Base-by-base conservation (phyloP, 1,140 invertebrate species). In the Listronotus oregonensis region DNA sequence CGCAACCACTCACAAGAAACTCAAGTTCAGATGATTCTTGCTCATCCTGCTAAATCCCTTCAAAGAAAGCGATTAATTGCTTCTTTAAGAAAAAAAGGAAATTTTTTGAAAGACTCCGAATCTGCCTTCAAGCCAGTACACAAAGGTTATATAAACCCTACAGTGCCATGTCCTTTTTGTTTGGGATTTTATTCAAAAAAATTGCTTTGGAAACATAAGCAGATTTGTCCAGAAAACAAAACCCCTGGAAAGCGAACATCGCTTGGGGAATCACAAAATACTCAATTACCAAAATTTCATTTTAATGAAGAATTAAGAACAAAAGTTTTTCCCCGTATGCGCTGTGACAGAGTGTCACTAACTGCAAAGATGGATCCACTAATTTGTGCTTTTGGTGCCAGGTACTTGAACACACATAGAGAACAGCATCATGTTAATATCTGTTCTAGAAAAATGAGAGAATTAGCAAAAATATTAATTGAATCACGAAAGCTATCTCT, bases 361-460 rank as follows among this genome's bases (percentile, higher is more conserved):
- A 65, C 68, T 17, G 73, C 70, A 15, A 72, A 72, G 60, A 52
- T 37, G 40, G 69, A 75, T 67, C 0, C 17, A 0, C 64, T 74
- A 43, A 75, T 76, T 39, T 76, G 76, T 69, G 69, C 67, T n/a
- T 69, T 69, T 15, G 73, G 66, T 49, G 52, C 66, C 15, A 67
- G 70, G 56, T 76, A 77, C 57, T 46, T 76, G 46, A 76, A 73
- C 67, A 72, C 51, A 32, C 74, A 75, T 51, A 65, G 62, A 59
- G 74, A 74, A 68, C 66, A 69, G 57, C 70, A 75, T 55, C 71
- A 73, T 59, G 21, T 71, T 32, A 55, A 65, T 9, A 69, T 76
- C 47, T 51, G 67, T 9, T 75, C 72, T 6, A 43, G 72, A 42
- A 73, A 77, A 68, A 74, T 77, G 69, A 67, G 74, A 64, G 64